phyloP scores from a whole-genome alignment of 2,888 invertebrate species.

The Scaptomyza caliginosa region DNA sequence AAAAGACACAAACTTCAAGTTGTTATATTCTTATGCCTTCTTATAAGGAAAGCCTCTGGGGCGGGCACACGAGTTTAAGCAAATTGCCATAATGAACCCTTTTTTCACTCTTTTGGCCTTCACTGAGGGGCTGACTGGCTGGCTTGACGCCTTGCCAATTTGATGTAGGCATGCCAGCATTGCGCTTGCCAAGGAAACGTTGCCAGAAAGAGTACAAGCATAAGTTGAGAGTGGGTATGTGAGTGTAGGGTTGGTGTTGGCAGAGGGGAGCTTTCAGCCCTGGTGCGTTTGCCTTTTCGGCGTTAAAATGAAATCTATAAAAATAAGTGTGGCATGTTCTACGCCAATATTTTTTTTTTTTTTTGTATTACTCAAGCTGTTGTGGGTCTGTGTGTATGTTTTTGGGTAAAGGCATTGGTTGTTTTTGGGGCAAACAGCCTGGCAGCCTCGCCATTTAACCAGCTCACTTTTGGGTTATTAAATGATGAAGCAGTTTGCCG shows the following conservation, averaged over 20 bases:
- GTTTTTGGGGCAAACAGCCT: constrained; percentile 52
- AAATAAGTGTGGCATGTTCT: constrained; percentile 79
- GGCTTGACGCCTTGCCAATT: constrained; percentile 78
- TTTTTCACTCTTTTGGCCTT: constrained; percentile 45
- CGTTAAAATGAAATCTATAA: constrained; percentile 80
- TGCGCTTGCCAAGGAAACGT: constrained; percentile 63
- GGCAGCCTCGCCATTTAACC: constrained; percentile 74
- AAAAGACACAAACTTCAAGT: constrained; percentile 54
- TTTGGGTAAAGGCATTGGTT: constrained; percentile 27
- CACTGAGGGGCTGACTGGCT: constrained; percentile 37
- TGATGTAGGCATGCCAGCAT: constrained; percentile 72
- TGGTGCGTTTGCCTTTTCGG: constrained; percentile 78
- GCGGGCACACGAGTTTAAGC: constrained; percentile 68
- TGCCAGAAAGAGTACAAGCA: constrained; percentile 31
- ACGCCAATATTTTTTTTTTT: constrained; percentile 52
- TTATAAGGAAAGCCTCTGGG: background rate
- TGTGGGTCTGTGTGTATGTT: constrained; percentile 44
- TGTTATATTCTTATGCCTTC: constrained; percentile 16
- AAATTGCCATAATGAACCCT: constrained; percentile 79
- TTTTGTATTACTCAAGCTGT: constrained; percentile 53
- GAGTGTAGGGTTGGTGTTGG: background rate
- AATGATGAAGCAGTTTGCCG: constrained; percentile 80
- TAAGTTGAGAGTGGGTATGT: constrained; percentile 10
- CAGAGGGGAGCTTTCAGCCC: constrained; percentile 21
- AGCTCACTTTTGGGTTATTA: constrained; percentile 81